phyloP scores from a whole-genome alignment of 2,888 invertebrate genomes.

The Leptopilina drosophilae region DNA sequence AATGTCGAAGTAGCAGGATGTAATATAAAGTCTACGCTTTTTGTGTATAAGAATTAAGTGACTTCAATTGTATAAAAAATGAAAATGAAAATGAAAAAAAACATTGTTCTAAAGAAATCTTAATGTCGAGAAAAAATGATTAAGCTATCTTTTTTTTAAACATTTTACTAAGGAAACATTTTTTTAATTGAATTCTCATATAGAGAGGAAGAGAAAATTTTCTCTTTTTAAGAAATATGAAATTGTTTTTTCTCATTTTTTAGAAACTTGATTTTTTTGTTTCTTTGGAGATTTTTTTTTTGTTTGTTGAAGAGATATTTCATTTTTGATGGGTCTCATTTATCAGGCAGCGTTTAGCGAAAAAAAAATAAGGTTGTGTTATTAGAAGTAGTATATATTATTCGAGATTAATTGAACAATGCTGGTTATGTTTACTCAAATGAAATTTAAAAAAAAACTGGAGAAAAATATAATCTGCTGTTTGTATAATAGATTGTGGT shows the following conservation, averaged over 20 bases:
- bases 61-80: constrained; percentile 21
- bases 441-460: constrained; percentile 19
- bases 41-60: constrained; percentile 26
- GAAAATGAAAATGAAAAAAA: not conserved
- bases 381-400: constrained; percentile 20
- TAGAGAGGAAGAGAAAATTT: no score
- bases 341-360: constrained; percentile 21
- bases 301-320: not conserved
- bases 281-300: not conserved
- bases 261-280: not conserved
- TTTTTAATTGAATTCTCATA: no score
- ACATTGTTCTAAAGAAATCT: constrained; percentile 5
- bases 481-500: constrained; percentile 38
- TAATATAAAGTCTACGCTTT: constrained; percentile 36
- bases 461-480: constrained; percentile 35
- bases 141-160: not conserved
- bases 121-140: constrained; percentile 28
- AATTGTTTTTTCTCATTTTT: not conserved
- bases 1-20: constrained; percentile 30
- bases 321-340: not conserved
- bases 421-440: constrained; percentile 30
- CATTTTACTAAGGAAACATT: not conserved
- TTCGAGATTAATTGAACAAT: constrained; percentile 35
- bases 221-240: not conserved
- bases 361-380: constrained; percentile 22